Evolutionary conservation across 2,113 vertebrate species (phyloP).

Genomic region (Numida meleagris): DNA sequence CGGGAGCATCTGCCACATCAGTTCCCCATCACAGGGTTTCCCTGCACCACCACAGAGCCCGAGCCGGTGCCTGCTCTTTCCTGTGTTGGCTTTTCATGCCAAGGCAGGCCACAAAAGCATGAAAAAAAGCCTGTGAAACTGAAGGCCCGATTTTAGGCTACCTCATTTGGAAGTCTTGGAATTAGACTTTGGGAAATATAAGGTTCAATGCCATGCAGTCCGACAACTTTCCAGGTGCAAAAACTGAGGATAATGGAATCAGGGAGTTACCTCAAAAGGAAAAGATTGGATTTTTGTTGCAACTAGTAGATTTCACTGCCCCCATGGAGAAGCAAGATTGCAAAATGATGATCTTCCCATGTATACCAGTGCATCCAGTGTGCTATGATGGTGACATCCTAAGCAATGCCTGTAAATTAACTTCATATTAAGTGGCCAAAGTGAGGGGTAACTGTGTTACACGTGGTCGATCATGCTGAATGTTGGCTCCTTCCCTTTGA

Average conservation of each 20-base stretch:
- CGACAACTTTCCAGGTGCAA: neutral
- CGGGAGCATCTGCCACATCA: neutral
- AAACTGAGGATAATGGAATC: neutral
- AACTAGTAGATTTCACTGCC: neutral
- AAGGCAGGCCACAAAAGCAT: neutral
- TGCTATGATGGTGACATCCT: neutral
- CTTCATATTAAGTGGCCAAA: neutral
- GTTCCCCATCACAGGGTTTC: neutral
- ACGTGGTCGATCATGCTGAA: neutral
- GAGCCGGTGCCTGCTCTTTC: constrained; percentile 12
- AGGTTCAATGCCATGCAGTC: neutral
- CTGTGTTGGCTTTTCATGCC: neutral
- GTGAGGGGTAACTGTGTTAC: neutral
- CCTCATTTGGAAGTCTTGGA: neutral
- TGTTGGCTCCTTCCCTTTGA: neutral
- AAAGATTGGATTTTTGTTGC: neutral
- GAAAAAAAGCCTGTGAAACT: neutral
- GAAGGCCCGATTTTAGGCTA: neutral
- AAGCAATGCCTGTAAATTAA: neutral
- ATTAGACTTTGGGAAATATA: neutral
- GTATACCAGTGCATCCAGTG: neutral
- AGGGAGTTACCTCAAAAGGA: neutral
- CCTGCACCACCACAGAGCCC: neutral
- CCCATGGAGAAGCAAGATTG: neutral
- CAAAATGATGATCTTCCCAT: neutral